phyloP scores from a whole-genome alignment of 2,113 vertebrate species.

The Vulpes ferrilata region DNA sequence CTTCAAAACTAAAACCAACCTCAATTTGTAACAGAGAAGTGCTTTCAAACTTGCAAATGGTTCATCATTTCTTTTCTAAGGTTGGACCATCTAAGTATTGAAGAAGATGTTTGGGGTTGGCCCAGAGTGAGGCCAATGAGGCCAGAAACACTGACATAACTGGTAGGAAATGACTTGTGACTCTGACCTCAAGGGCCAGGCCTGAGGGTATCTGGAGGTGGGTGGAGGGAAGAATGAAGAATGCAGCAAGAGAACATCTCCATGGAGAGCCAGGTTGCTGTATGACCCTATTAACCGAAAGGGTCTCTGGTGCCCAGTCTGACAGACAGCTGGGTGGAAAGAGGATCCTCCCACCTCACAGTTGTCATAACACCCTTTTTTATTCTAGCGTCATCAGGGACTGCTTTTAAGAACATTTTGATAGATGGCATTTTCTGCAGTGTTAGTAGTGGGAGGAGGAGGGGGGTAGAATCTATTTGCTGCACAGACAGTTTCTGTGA shows the following conservation, averaged over 20 bases:
- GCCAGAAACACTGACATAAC: neutral
- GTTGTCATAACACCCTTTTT: slow-evolving; percentile 66
- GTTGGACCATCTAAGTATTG: neutral
- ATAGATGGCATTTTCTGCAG: slow-evolving; percentile 72
- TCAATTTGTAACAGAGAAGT: neutral
- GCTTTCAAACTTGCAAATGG: neutral
- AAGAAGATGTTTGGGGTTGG: neutral
- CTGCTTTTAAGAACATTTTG: slow-evolving; percentile 70
- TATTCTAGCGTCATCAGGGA: slow-evolving; percentile 41
- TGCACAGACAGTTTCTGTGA: slow-evolving; percentile 71
- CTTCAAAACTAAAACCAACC: slow-evolving; percentile 25
- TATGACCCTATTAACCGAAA: neutral
- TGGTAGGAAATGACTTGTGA: slow-evolving; percentile 39
- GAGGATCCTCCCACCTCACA: slow-evolving; percentile 47
- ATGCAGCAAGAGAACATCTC: neutral
- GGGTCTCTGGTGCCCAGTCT: neutral
- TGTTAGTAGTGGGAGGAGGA: slow-evolving; percentile 42
- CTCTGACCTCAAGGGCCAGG: slow-evolving; percentile 1
- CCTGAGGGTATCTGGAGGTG: neutral
- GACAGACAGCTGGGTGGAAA: slow-evolving; percentile 43
- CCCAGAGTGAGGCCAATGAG: neutral
- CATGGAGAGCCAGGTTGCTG: neutral
- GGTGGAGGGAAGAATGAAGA: neutral
- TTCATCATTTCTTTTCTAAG: neutral
- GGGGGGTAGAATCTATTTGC: slow-evolving; percentile 65